Base-by-base conservation (phyloP, 2,797 vertebrate species). In the Alcedo atthis region DNA sequence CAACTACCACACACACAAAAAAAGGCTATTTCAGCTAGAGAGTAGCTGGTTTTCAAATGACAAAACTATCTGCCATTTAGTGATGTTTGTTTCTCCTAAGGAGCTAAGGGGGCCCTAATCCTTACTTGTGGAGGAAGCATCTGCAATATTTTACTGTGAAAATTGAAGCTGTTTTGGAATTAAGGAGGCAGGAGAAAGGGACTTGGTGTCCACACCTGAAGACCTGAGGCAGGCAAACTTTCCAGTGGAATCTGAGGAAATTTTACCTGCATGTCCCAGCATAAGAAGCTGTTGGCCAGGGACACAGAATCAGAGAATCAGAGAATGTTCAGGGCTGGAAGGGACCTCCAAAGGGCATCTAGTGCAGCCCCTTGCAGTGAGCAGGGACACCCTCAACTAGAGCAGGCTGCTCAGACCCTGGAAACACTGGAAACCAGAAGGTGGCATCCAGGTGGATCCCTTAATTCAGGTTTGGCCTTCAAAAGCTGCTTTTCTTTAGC, bases 61-160 rank as follows among this genome's bases (percentile, higher is more conserved):
- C 64, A 85, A 67, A 90, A 82, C 73, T 87, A 71, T 76, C 87
- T 89, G 71, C 80, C 66, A 79, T 78, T 87, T 90, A 63, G 87
- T 90, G 45, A 74, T 14, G 71, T 75, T 84, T 61, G 48, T 48
- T 66, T 54, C 67, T 66, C 49, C 68, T 87, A 71, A 85, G 33
- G 8, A 0, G 32, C 69, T 45, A 46, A 25, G n/a, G 32, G 28
- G 21, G 6, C 13, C 2, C 35, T 71, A 78, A 82, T 63, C 70
- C 58, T 46, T 55, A 75, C 15, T 35, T 35, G 49, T 59, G 63
- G 33, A 57, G 28, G 57, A 70, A 82, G 63, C 49, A 81, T 71
- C 58, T 46, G 54, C 45, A 76, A 18, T 74, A 76, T 59, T 70
- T 63, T 33, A 49, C 42, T 86, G 76, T 46, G 74, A 51, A 68